Percentiles rank a stretch among this genome's conserved stretches.
Conservation (phyloP, 2,888 invertebrate species). For the Acleris cristana region DNA sequence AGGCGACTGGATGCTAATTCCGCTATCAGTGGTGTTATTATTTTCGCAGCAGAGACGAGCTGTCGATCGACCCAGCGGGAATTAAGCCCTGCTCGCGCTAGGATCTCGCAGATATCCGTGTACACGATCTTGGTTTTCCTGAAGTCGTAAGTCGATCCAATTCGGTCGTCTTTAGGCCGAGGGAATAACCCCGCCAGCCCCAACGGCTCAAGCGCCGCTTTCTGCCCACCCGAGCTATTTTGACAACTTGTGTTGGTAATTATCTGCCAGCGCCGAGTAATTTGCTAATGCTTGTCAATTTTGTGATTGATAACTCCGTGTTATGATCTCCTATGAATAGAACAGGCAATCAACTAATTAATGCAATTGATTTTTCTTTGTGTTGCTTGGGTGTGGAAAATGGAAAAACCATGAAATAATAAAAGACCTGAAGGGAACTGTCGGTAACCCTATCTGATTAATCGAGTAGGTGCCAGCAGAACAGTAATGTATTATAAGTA, state of each 20-base stretch:
- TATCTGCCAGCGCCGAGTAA: conserved; percentile 41
- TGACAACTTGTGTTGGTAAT: conserved; percentile 43
- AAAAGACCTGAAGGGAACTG: too few species aligned
- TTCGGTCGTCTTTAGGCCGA: too few species aligned
- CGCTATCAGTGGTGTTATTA: conserved; percentile 17
- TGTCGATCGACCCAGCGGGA: too few species aligned
- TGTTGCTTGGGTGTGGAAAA: not conserved
- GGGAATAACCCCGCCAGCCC: conserved; percentile 39
- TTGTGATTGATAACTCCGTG: conserved; percentile 31
- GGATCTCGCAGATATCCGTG: too few species aligned
- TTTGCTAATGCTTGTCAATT: conserved; percentile 37
- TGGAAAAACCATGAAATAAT: too few species aligned
- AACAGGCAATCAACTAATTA: conserved; percentile 18
- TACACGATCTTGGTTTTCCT: too few species aligned
- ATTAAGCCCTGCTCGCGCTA: too few species aligned
- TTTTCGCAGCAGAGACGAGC: too few species aligned
- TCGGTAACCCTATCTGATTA: too few species aligned
- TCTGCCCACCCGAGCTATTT: conserved; percentile 42
- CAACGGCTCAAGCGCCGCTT: conserved; percentile 54
- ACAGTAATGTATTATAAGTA: too few species aligned
- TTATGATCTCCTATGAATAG: conserved; percentile 22
- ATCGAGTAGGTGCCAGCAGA: too few species aligned
- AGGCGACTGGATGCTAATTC: conserved; percentile 64
- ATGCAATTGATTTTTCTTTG: not conserved
- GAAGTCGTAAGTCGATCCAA: too few species aligned